These are phyloP conservation scores for Hyposoter dolosus DNA, from an alignment of 2,888 invertebrate genomes.

Conservation along the genomic window DNA sequence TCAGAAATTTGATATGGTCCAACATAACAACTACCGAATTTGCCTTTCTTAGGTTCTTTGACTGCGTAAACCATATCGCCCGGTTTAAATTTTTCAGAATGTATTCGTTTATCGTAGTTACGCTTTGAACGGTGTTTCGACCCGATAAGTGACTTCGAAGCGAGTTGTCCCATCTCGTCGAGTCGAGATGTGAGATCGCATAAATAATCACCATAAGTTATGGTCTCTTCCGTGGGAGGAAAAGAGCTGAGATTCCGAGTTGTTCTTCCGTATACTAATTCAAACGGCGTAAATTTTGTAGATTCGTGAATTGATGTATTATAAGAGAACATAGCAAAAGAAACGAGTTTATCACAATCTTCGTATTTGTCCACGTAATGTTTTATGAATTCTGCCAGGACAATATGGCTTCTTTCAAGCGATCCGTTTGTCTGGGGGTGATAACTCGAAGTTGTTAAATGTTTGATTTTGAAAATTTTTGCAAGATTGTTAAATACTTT, in stretches of 20 bases:
- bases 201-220: constrained; percentile 8
- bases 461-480: constrained; percentile 54
- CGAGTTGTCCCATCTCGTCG: neutral
- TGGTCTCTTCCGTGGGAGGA: neutral
- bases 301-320: constrained; percentile 1
- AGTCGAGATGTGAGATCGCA: constrained; percentile 6
- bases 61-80: no score
- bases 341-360: constrained; percentile 59
- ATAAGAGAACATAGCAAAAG: no score
- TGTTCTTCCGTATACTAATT: constrained; percentile 22
- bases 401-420: constrained; percentile 46
- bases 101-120: neutral
- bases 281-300: constrained; percentile 21
- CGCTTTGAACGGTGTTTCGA: neutral
- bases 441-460: constrained; percentile 44
- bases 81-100: neutral
- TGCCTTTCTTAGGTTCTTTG: no score
- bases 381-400: constrained; percentile 53
- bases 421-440: constrained; percentile 58
- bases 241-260: constrained; percentile 14
- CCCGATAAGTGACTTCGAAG: neutral
- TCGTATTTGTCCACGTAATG: constrained; percentile 47
- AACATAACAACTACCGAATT: no score
- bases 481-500: constrained; percentile 23
- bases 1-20: no score